A percentile compares a stretch with the other conserved stretches of the same genome.
Conservation (phyloP, 2,797 vertebrate species). For the Adelosebastes latens region DNA sequence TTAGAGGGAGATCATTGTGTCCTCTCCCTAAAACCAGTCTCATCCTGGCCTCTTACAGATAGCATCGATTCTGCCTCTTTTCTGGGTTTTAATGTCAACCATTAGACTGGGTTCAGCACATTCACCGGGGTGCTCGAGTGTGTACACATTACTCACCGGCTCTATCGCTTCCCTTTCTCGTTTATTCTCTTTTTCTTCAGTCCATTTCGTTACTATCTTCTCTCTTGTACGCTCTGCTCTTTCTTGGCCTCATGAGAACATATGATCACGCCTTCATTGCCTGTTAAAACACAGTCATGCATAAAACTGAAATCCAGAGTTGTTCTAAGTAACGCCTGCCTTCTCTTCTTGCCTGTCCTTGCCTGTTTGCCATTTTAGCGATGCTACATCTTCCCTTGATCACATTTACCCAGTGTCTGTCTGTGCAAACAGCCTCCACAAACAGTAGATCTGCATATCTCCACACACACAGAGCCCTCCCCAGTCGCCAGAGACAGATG, state of each 20-base stretch:
- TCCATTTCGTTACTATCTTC: slow-evolving; percentile 13
- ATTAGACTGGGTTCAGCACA: slow-evolving; percentile 70
- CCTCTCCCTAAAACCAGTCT: slow-evolving; percentile 60
- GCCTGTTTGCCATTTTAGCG: slow-evolving; percentile 24
- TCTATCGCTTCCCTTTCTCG: slow-evolving; percentile 2
- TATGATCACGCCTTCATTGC: background rate
- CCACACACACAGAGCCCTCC: slow-evolving; percentile 12
- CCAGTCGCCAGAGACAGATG: slow-evolving; percentile 41
- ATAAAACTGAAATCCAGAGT: background rate
- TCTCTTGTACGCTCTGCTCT: background rate
- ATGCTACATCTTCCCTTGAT: slow-evolving; percentile 44
- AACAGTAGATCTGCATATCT: slow-evolving; percentile 51
- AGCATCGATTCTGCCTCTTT: slow-evolving; percentile 63
- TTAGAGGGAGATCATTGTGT: slow-evolving; percentile 61
- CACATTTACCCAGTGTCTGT: slow-evolving; percentile 50
- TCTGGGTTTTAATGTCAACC: slow-evolving; percentile 62
- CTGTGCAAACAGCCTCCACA: slow-evolving; percentile 58
- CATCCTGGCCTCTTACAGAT: slow-evolving; percentile 49
- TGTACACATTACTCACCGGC: slow-evolving; percentile 46
- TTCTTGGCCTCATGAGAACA: slow-evolving; percentile 2
- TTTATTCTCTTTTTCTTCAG: slow-evolving; percentile 17
- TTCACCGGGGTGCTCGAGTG: slow-evolving; percentile 23
- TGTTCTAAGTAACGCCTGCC: background rate
- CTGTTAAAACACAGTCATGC: slow-evolving; percentile 10
- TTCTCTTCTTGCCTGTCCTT: slow-evolving; percentile 2